phyloP scores from a whole-genome alignment of 2,888 invertebrate species.

The Callyntrura guangdongensis region DNA sequence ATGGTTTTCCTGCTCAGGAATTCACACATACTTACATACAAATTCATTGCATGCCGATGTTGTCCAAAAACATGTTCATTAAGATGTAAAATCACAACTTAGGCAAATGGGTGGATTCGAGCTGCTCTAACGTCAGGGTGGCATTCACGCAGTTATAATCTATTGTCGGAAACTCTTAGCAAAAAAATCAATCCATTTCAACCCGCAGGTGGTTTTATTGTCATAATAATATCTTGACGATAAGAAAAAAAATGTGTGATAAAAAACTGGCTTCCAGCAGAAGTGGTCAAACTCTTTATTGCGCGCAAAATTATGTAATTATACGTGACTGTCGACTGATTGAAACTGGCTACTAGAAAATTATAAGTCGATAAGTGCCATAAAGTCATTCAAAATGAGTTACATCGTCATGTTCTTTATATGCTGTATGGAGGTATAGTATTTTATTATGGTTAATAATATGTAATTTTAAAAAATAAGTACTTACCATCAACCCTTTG shows the following conservation, averaged over 20 bases:
- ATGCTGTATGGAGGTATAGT: neutral
- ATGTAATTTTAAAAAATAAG: slow-evolving; percentile 30
- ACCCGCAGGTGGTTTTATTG: no score
- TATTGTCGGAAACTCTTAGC: neutral
- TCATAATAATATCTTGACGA: no score
- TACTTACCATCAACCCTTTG: slow-evolving; percentile 60
- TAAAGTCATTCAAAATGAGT: neutral
- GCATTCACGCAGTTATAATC: neutral
- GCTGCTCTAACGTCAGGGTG: neutral
- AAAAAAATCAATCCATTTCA: neutral
- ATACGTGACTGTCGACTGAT: neutral
- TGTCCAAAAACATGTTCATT: neutral
- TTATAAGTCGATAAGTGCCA: neutral
- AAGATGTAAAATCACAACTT: neutral
- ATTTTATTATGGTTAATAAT: neutral
- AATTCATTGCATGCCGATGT: neutral
- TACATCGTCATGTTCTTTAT: neutral
- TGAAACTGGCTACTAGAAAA: neutral
- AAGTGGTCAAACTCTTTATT: neutral
- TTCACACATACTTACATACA: neutral
- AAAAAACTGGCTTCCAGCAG: neutral
- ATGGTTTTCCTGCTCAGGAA: neutral
- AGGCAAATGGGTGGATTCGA: neutral
- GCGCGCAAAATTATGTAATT: neutral
- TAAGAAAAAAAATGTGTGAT: neutral